Evolutionary conservation across 2,797 vertebrate genomes (phyloP).

Genomic region (Fistularia commersonii): DNA sequence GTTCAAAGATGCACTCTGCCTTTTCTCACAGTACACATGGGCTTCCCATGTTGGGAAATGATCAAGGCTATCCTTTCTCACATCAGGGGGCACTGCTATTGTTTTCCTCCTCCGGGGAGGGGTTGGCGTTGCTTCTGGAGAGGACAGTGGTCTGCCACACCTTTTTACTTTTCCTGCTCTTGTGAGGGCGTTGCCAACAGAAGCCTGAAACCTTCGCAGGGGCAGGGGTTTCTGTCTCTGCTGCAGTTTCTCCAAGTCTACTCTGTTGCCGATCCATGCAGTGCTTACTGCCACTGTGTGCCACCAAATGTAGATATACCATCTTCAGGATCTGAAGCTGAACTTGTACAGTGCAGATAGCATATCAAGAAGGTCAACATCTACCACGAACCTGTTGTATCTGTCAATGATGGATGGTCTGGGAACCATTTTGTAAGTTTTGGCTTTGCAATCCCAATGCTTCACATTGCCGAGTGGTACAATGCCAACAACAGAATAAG

Average conservation of each 20-base stretch:
- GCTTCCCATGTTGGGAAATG: conserved; percentile 23
- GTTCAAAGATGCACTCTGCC: conserved; percentile 26
- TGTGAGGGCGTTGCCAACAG: conserved; percentile 19
- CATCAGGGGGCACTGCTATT: conserved; percentile 13
- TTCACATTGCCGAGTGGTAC: conserved; percentile 18
- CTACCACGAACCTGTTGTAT: conserved; percentile 44
- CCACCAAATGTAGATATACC: conserved; percentile 41
- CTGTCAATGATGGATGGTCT: conserved; percentile 36
- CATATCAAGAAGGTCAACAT: conserved; percentile 24
- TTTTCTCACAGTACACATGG: conserved; percentile 23
- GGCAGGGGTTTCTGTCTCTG: conserved; percentile 10
- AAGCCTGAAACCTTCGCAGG: conserved; percentile 30
- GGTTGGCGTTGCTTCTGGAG: conserved; percentile 3
- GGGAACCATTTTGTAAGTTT: not conserved
- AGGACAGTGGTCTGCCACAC: conserved; percentile 25
- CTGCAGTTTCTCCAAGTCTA: conserved; percentile 27
- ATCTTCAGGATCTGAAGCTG: conserved; percentile 32
- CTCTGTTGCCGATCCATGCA: conserved; percentile 41
- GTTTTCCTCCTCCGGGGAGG: not conserved
- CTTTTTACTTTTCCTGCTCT: conserved; percentile 27
- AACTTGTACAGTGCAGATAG: conserved; percentile 29
- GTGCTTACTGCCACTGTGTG: conserved; percentile 39
- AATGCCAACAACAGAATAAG: conserved; percentile 17
- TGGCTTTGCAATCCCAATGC: conserved; percentile 26
- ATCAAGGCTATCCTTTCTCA: conserved; percentile 31